Base-by-base conservation (phyloP, 1,140 invertebrate species). In the Pseudomyrmex pallidus region DNA sequence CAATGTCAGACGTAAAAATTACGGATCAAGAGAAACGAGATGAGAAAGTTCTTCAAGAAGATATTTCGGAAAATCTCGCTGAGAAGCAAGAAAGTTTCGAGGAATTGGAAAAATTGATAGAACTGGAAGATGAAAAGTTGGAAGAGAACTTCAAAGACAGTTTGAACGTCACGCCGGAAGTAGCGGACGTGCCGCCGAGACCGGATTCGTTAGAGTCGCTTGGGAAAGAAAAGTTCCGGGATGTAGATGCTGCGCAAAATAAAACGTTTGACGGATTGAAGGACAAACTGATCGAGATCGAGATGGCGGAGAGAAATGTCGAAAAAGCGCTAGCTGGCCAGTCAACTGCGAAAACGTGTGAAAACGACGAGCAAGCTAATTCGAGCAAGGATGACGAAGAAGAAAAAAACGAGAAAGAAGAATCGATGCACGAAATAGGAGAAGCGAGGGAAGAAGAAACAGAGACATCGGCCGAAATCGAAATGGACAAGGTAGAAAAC, bases 131-230 rank as follows among this genome's bases (percentile, higher is more conserved):
- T 9, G 10, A n/a, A 7, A 12, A 46, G 13, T 7, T 25, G 0
- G 91, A 90, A 2, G 89, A 92, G 64, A 64, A 83, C 0, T 91
- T 90, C 50, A 87, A 90, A 1, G 91, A 92, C 15, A 92, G 91
- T 35, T 68, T 92, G 7, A 91, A 92, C 52, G 90, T 90, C 0
- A 91, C 92, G 4, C 90, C 91, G 0, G 90, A 92, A 25, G 72
- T 77, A 0, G 9, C 61, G 0, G 82, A 90, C 15, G 2, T 74
- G 3, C 54, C 78, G 0, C 85, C 77, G 20, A 86, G 88, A n/a
- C 82, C 89, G 0, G 91, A 92, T 57, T 92, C 90, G 0, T 74
- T 91, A 12, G 90, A 92, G n/a, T 59, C 54, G 1, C 22, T 17
- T 9, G 85, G 83, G 50, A 46, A 68, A 48, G 74, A n/a, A 17